Percentiles rank a stretch among this genome's conserved stretches.
Conservation (phyloP, 2,888 invertebrate species). For the Acanthococcus lagerstroemiae region DNA sequence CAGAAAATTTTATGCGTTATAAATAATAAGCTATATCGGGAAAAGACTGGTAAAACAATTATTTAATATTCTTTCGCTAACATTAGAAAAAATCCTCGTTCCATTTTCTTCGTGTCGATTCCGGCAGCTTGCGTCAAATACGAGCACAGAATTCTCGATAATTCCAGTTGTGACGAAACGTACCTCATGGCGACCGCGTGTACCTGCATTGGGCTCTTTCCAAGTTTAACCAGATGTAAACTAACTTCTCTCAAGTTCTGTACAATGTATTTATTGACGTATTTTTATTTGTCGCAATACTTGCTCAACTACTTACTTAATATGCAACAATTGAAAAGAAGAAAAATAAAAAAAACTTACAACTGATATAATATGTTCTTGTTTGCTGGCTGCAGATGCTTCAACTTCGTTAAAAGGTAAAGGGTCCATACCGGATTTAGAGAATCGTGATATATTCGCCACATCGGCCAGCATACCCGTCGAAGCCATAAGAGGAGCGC, state of each 20-base stretch:
- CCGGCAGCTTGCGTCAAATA: slow-evolving; percentile 59
- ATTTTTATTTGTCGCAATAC: background rate
- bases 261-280: slow-evolving; percentile 26
- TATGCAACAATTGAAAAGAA: no score
- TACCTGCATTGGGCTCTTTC: slow-evolving; percentile 54
- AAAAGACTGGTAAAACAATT: background rate
- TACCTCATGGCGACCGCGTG: slow-evolving; percentile 73
- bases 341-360: slow-evolving; percentile 45
- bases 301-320: background rate
- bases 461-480: slow-evolving; percentile 43
- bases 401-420: slow-evolving; percentile 74
- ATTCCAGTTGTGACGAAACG: slow-evolving; percentile 70
- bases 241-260: slow-evolving; percentile 76
- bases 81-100: slow-evolving; percentile 70
- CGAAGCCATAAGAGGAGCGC: slow-evolving; percentile 46
- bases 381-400: slow-evolving; percentile 76
- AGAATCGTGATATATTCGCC: slow-evolving; percentile 42
- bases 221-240: slow-evolving; percentile 48
- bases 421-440: slow-evolving; percentile 37
- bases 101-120: slow-evolving; percentile 55
- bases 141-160: slow-evolving; percentile 65
- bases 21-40: no score
- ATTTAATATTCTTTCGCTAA: slow-evolving; percentile 46
- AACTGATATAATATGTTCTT: slow-evolving; percentile 78
- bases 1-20: slow-evolving; percentile 39